Conservation (phyloP, 2,797 vertebrate genomes). For the Eulemur rubriventer region DNA sequence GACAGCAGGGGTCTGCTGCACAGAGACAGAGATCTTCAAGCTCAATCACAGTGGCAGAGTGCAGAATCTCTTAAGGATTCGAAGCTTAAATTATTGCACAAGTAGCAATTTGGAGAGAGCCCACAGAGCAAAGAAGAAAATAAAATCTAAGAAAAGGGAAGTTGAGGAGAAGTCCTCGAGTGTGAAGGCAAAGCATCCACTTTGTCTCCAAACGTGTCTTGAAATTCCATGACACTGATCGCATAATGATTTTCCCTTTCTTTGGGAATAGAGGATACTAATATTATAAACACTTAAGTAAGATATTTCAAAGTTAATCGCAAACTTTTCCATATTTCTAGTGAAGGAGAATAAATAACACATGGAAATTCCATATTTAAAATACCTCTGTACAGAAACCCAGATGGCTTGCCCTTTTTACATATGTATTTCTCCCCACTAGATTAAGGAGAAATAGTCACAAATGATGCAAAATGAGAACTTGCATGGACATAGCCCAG, state of each 20-base stretch:
- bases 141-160: background rate
- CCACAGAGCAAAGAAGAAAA: background rate
- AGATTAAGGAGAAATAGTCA: background rate
- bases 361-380: constrained; percentile 15
- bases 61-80: background rate
- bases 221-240: background rate
- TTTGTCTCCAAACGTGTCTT: background rate
- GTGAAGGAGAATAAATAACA: constrained; percentile 27
- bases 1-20: background rate
- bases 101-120: background rate
- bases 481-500: background rate
- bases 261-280: background rate
- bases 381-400: constrained; percentile 2
- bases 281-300: background rate
- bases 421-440: background rate
- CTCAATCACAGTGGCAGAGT: background rate
- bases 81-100: background rate
- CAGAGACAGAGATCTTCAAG: background rate
- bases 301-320: constrained; percentile 12
- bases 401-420: constrained; percentile 13
- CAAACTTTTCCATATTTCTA: constrained; percentile 16
- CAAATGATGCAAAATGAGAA: background rate
- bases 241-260: background rate
- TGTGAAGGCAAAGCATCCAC: background rate
- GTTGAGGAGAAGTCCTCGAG: background rate